These are phyloP conservation scores for Protobothrops flavoviridis DNA, from an alignment of 2,113 vertebrate species.

Conservation along the genomic window DNA sequence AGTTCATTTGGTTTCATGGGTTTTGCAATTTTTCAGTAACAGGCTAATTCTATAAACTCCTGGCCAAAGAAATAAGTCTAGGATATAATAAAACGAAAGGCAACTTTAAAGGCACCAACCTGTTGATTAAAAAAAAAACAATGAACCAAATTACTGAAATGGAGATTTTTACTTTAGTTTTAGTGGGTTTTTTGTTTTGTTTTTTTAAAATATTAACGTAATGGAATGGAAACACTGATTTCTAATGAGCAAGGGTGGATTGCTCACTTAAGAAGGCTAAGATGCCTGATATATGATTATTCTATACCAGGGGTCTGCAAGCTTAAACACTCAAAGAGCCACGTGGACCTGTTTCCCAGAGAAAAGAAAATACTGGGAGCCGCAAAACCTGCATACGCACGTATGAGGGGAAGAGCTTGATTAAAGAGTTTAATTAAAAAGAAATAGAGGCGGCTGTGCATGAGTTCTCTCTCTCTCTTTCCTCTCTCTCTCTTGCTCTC, in stretches of 20 bases:
- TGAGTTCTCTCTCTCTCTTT: too few species aligned
- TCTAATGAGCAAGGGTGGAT: background rate
- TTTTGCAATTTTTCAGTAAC: conserved; percentile 28
- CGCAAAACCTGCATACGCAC: too few species aligned
- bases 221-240: background rate
- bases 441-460: too few species aligned
- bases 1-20: conserved; percentile 8
- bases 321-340: too few species aligned
- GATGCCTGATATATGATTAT: background rate
- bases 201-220: background rate
- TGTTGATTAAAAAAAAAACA: background rate
- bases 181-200: background rate
- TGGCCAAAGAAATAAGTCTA: background rate
- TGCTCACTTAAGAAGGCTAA: background rate
- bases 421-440: too few species aligned
- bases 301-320: too few species aligned
- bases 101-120: background rate
- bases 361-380: too few species aligned
- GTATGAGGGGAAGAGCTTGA: too few species aligned
- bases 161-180: background rate
- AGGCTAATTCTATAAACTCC: background rate
- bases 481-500: too few species aligned
- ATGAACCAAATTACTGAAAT: background rate
- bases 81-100: background rate
- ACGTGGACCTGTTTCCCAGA: too few species aligned